These are phyloP conservation scores for Natrix natrix DNA, from an alignment of 2,797 vertebrate genomes.

Conservation along the genomic window DNA sequence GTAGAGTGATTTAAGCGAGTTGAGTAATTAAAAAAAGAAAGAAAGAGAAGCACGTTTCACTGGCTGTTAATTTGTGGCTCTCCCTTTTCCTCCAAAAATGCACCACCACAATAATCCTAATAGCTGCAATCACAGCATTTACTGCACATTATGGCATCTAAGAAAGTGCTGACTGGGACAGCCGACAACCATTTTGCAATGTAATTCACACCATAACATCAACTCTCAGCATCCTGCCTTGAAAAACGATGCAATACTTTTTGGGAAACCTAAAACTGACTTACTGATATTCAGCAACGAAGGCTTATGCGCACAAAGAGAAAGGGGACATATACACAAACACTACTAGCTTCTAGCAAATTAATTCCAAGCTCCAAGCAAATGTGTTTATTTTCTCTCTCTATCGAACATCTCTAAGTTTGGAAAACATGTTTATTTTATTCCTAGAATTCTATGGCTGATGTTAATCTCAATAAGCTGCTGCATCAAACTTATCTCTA, in stretches of 20 bases:
- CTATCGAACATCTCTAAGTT: constrained; percentile 13
- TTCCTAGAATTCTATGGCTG: background rate
- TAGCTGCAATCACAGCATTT: constrained; percentile 68
- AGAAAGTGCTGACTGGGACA: constrained; percentile 75
- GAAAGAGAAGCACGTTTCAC: constrained; percentile 44
- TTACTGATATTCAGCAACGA: constrained; percentile 59
- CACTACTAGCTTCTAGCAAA: constrained; percentile 41
- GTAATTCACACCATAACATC: constrained; percentile 79
- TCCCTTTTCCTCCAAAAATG: constrained; percentile 54
- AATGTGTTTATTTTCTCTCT: background rate
- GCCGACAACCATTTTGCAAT: constrained; percentile 78
- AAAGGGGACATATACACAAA: background rate
- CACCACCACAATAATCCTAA: constrained; percentile 57
- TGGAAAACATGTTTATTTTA: constrained; percentile 33
- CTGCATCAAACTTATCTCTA: constrained; percentile 19
- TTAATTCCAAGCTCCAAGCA: constrained; percentile 53
- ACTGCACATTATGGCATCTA: constrained; percentile 59
- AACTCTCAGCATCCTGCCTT: constrained; percentile 78
- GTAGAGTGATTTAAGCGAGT: constrained; percentile 8
- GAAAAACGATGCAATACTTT: constrained; percentile 79
- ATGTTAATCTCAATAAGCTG: background rate
- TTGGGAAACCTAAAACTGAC: constrained; percentile 78
- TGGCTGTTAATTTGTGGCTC: constrained; percentile 71
- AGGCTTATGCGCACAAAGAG: background rate
- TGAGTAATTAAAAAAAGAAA: constrained; percentile 38